Base-by-base conservation (phyloP, 1,140 invertebrate species). In the Cotesia chilonis region DNA sequence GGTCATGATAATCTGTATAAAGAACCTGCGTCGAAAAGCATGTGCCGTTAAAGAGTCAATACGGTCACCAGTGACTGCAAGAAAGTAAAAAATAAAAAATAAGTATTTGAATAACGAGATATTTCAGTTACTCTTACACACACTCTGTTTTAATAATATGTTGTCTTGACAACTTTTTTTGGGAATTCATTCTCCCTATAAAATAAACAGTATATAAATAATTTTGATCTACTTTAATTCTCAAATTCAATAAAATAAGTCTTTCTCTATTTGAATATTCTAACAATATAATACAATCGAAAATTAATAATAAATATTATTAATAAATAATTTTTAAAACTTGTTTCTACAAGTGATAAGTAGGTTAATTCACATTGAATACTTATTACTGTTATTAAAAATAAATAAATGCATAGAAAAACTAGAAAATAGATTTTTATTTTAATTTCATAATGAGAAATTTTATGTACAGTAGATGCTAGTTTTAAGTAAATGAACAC, bases 21-120 rank as follows among this genome's bases (percentile, higher is more conserved):
- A 59, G 64, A 74, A 68, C 63, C 55, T 54, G 63, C 36, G 54
- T 74, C 63, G 68, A 41, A 35, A 63, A 74, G 63, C 69, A 38
- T 61, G 73, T 74, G 63, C 69, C 73, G 69, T 74, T 74, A n/a
- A 65, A 71, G 52, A 63, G 5, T 6, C 57, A 57, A 52, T 36
- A 36, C 51, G 41, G 41, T 20, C n/a, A 63, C 57, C 7, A 17
- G 60, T 37, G 68, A 57, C 59, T 9, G 14, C 55, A 60, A 28
- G 71, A 72, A 72, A 72, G 71, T 72, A 72, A 68, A 63, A 66
- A 72, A 63, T 37, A 28, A 36, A n/a, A n/a, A 12, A 41, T 63
- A 28, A 10, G 60, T 63, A 36, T 38, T 5, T 63, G 60, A 63
- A 38, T 9, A 37, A 28, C 35, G 36, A 63, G 36, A 28, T 7